Percentiles rank a stretch among this genome's conserved stretches.
These are phyloP conservation scores for Crocidura indochinensis DNA, from an alignment of 2,797 vertebrate species.

Conservation along the genomic window DNA sequence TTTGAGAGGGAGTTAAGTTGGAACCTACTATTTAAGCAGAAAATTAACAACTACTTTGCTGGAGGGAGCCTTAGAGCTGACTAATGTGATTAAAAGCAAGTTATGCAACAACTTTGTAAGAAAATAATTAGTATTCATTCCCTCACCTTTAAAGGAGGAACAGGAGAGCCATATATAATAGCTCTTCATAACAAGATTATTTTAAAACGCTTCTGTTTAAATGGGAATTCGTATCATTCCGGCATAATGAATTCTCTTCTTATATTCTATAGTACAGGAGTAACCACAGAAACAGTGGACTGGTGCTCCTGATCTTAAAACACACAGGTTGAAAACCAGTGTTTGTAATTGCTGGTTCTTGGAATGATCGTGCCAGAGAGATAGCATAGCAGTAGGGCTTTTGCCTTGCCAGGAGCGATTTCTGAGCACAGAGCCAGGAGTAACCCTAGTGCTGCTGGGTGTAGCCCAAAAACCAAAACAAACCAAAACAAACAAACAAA, in stretches of 20 bases:
- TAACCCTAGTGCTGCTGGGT: no score
- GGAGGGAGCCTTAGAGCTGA: not conserved
- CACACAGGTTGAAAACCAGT: no score
- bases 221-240: slow-evolving; percentile 32
- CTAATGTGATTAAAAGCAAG: slow-evolving; percentile 52
- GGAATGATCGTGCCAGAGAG: not conserved
- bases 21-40: slow-evolving; percentile 3
- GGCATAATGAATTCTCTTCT: not conserved
- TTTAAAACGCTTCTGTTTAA: slow-evolving; percentile 33
- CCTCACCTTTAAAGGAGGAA: not conserved
- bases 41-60: slow-evolving; percentile 50
- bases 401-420: no score
- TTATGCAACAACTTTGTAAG: not conserved
- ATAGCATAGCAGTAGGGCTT: no score
- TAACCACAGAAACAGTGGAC: not conserved
- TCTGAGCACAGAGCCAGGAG: no score
- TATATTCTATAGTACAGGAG: slow-evolving; percentile 5
- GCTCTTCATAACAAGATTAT: slow-evolving; percentile 27
- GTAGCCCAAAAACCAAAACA: no score
- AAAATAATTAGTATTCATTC: not conserved
- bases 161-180: no score
- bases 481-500: no score
- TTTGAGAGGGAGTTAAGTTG: slow-evolving; percentile 36
- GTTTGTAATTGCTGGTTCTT: not conserved
- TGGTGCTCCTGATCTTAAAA: no score